Percentiles rank a stretch among this genome's conserved stretches.
These are phyloP conservation scores for Aselliscus stoliczkanus DNA, from an alignment of 2,797 vertebrate genomes.

Conservation along the genomic window DNA sequence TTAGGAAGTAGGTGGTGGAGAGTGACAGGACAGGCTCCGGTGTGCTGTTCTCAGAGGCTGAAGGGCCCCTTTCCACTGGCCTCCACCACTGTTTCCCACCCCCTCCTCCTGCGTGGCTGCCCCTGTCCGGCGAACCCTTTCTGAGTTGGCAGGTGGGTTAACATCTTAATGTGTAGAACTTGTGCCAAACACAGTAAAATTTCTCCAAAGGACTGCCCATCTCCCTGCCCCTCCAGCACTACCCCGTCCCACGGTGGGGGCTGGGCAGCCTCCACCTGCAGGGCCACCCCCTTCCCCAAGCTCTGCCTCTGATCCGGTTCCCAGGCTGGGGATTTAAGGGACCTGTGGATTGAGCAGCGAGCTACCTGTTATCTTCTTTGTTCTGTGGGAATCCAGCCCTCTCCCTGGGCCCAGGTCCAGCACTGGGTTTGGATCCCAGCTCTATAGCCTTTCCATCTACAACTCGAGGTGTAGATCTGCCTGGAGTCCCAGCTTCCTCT, in stretches of 20 bases:
- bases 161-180: not conserved
- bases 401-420: not conserved
- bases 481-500: not conserved
- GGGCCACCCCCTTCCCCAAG: too few species aligned
- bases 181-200: not conserved
- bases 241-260: accelerated
- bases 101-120: not conserved
- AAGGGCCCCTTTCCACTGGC: not conserved
- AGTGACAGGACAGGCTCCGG: not conserved
- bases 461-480: not conserved
- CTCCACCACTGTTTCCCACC: not conserved
- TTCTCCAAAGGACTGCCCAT: not conserved
- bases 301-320: not conserved
- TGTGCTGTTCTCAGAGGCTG: not conserved
- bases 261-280: not conserved
- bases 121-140: accelerated
- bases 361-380: not conserved
- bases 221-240: not conserved
- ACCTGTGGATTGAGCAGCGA: not conserved
- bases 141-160: not conserved
- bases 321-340: not conserved
- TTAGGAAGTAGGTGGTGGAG: not conserved
- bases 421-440: not conserved
- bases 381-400: not conserved
- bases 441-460: not conserved